Conservation (phyloP, 2,888 invertebrate species). For the Troides oblongomaculatus region DNA sequence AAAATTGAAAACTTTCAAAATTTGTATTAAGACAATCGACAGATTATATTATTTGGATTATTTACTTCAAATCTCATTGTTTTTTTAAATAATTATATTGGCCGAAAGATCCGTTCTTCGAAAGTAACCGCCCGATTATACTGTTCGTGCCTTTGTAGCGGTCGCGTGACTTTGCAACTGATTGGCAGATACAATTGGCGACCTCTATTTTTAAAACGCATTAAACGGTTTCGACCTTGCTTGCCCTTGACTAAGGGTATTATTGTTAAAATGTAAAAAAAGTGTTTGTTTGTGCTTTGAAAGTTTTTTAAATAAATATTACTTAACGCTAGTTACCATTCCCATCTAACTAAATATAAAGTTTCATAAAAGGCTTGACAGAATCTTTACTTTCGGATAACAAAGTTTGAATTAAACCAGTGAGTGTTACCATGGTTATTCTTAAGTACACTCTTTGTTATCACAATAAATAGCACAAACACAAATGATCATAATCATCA, state of each 20-base stretch:
- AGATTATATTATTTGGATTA: not conserved
- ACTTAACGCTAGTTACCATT: not conserved
- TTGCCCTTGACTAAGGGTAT: conserved; percentile 8
- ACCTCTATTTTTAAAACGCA: conserved; percentile 6
- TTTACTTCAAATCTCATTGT: not conserved
- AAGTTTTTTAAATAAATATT: not conserved
- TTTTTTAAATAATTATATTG: not conserved
- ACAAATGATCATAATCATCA: conserved; percentile 7
- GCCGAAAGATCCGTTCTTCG: conserved; percentile 1
- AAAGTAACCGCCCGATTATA: conserved; percentile 17
- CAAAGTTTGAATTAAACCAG: no score
- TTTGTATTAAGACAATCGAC: not conserved
- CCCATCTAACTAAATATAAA: not conserved
- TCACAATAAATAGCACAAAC: conserved; percentile 3
- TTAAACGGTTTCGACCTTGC: conserved; percentile 14
- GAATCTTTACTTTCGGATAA: no score
- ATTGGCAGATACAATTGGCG: conserved; percentile 20
- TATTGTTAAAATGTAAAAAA: not conserved
- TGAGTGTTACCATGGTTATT: no score
- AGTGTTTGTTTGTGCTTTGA: not conserved
- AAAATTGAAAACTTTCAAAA: not conserved
- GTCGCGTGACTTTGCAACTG: conserved; percentile 19
- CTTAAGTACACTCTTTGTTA: conserved; percentile 5
- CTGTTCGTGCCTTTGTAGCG: conserved; percentile 3
- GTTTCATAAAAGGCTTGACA: not conserved